A percentile compares a stretch with the other conserved stretches of the same genome.
Evolutionary conservation across 2,888 invertebrate species (phyloP).

Genomic region (Lordiphosa fenestrarum): DNA sequence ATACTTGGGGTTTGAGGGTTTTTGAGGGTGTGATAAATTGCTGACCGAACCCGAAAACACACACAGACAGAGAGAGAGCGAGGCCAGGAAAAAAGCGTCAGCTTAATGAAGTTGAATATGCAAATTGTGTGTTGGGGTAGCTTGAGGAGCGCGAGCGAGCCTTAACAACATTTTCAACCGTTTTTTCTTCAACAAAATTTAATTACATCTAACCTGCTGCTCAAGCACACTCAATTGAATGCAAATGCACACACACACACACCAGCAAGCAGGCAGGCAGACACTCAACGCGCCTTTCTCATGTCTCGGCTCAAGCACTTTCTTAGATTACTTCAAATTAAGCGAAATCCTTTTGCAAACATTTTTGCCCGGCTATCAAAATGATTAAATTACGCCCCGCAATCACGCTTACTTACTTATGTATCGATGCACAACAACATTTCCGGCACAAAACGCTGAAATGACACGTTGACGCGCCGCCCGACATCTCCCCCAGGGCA

Average conservation of each 20-base stretch:
- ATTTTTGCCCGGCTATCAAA: constrained; percentile 14
- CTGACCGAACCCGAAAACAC: constrained; percentile 9
- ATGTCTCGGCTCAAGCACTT: constrained; percentile 39
- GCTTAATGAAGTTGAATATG: constrained; percentile 73
- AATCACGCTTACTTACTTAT: constrained; percentile 12
- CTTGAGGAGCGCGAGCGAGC: no score
- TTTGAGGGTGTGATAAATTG: constrained; percentile 11
- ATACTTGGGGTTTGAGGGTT: not conserved
- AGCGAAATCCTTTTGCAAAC: constrained; percentile 24
- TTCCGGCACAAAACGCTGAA: constrained; percentile 70
- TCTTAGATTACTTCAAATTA: constrained; percentile 30
- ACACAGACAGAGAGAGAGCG: constrained; percentile 8
- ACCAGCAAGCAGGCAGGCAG: no score
- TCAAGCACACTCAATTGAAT: no score
- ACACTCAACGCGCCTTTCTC: not conserved
- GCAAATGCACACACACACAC: not conserved
- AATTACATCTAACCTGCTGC: no score
- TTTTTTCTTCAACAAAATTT: constrained; percentile 5
- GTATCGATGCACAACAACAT: constrained; percentile 71
- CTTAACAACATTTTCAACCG: constrained; percentile 6
- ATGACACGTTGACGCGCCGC: constrained; percentile 63
- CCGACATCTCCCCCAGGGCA: constrained; percentile 24
- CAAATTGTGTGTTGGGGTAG: constrained; percentile 52
- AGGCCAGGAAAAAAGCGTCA: constrained; percentile 25
- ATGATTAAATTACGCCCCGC: constrained; percentile 33